Conservation (phyloP, 1,140 invertebrate genomes). For the Rhyacophila brunnea region DNA sequence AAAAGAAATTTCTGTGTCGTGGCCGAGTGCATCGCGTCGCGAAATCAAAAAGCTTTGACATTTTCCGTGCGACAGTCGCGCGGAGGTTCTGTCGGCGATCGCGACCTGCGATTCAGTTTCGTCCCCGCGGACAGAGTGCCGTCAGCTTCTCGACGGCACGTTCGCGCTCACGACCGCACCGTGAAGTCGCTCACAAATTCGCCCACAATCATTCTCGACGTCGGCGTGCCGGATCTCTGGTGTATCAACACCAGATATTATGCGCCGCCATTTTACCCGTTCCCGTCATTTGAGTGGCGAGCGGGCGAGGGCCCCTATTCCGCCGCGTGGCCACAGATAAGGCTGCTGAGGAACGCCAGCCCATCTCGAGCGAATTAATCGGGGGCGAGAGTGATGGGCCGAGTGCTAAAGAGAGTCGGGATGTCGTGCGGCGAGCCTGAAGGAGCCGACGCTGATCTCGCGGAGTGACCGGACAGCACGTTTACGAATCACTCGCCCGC, state of each 20-base stretch:
- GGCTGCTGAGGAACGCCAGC: neutral
- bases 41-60: neutral
- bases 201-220: neutral
- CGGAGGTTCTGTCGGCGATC: neutral
- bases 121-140: slow-evolving; percentile 4
- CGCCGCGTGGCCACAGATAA: slow-evolving; percentile 10
- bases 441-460: slow-evolving; percentile 1
- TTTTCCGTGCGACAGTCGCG: neutral
- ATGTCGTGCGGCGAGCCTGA: slow-evolving; percentile 1
- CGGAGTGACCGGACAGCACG: neutral
- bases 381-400: slow-evolving; percentile 3
- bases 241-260: slow-evolving; percentile 16
- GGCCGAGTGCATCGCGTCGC: slow-evolving; percentile 37
- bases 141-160: slow-evolving; percentile 5
- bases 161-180: neutral
- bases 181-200: neutral
- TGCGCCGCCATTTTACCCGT: slow-evolving; percentile 4
- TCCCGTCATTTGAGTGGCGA: neutral
- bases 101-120: neutral
- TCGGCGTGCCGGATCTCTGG: slow-evolving; percentile 3
- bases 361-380: too few species aligned
- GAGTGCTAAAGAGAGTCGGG: neutral
- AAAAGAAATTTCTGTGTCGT: slow-evolving; percentile 28
- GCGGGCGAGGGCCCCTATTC: slow-evolving; percentile 7
- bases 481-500: neutral